Conservation (phyloP, 2,797 vertebrate species). For the Sardinella longiceps region DNA sequence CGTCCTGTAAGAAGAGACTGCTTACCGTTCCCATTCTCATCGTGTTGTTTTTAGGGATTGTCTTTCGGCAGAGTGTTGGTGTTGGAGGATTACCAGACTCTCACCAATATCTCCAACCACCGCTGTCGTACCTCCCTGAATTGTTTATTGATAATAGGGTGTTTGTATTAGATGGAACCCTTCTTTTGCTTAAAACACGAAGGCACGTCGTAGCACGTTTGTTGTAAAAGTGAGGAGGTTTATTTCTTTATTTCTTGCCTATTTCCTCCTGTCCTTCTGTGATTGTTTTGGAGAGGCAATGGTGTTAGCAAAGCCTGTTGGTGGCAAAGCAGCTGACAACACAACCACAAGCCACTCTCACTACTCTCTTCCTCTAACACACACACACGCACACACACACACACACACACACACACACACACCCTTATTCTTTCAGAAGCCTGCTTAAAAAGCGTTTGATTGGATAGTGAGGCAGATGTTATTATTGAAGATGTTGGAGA, state of each 20-base stretch:
- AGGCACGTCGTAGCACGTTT: not conserved
- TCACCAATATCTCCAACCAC: not conserved
- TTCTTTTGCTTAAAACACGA: not conserved
- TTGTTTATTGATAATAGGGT: not conserved
- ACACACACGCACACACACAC: not conserved
- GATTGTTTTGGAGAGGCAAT: not conserved
- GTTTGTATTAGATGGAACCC: not conserved
- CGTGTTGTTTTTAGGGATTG: not conserved
- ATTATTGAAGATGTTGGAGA: not conserved
- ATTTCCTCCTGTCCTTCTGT: not conserved
- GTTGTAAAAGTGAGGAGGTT: not conserved
- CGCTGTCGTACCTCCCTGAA: not conserved
- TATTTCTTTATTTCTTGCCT: constrained; percentile 13
- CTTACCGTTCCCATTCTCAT: not conserved
- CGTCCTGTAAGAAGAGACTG: not conserved
- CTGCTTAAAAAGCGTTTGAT: not conserved
- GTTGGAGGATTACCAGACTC: constrained; percentile 7
- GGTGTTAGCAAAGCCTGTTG: not conserved
- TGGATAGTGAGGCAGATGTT: not conserved
- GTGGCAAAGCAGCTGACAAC: constrained; percentile 15
- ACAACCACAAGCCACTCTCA: not conserved
- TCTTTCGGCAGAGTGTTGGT: not conserved
- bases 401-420: not conserved
- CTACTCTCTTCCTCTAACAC: not conserved
- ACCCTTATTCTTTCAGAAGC: not conserved